Conservation (phyloP, 64 coral and sea anemone genomes). For the Pachyseris speciosa region DNA sequence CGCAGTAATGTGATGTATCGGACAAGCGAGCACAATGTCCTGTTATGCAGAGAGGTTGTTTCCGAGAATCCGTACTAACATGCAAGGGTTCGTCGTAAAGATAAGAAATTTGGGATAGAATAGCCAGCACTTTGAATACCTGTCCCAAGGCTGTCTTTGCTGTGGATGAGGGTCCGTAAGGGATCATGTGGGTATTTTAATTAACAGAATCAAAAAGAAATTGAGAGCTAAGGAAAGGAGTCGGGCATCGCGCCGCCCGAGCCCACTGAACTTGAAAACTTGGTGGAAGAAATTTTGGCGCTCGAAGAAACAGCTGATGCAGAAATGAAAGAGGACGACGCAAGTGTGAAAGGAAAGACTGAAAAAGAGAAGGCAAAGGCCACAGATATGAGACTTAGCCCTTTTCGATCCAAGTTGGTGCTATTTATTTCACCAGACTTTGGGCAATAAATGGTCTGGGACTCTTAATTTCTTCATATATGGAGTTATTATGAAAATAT, state of each 20-base stretch:
- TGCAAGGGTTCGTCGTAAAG: slow-evolving; percentile 13
- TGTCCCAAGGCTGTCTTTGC: neutral
- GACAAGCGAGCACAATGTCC: slow-evolving; percentile 1
- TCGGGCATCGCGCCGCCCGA: neutral
- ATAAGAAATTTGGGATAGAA: slow-evolving; percentile 32
- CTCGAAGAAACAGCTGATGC: slow-evolving; percentile 39
- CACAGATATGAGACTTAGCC: slow-evolving; percentile 27
- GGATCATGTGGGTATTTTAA: slow-evolving; percentile 50
- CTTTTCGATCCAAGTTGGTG: too few species aligned
- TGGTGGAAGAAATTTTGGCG: slow-evolving; percentile 44
- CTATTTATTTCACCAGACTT: too few species aligned
- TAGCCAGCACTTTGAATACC: slow-evolving; percentile 18
- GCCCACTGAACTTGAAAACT: slow-evolving; percentile 9
- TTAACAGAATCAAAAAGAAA: slow-evolving; percentile 47
- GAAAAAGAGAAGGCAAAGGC: slow-evolving; percentile 40
- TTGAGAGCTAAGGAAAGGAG: slow-evolving; percentile 38
- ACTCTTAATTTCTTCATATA: too few species aligned
- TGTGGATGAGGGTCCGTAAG: slow-evolving; percentile 31
- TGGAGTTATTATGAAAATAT: too few species aligned
- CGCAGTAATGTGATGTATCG: slow-evolving; percentile 1
- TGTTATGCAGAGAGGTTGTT: neutral
- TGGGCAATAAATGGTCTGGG: too few species aligned
- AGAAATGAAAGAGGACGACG: slow-evolving; percentile 2
- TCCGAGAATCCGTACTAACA: slow-evolving; percentile 28
- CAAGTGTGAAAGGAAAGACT: slow-evolving; percentile 17